Evolutionary conservation across 2,113 vertebrate genomes (phyloP), one percentile per base, ranked within the genome.

Genomic region (Mustelus asterias): DNA sequence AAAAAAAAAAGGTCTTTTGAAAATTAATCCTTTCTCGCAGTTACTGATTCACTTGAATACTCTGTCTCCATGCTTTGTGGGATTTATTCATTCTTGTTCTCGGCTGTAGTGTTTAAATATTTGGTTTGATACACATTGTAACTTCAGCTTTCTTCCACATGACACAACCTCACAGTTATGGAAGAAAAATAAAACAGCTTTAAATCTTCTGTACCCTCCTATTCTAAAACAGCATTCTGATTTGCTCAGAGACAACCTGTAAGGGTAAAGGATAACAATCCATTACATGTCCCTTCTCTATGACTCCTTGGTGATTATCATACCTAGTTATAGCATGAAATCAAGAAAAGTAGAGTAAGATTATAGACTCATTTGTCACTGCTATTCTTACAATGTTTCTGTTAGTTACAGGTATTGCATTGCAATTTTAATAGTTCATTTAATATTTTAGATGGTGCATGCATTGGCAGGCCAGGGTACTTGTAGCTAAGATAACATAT

Each of bases 401-500:
- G 69, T 95, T 95, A 95, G 94, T 72, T 95, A 95, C 94, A 95
- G 94, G 94, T 72, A 72, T 95, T 95, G 69, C 44, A 29, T 95
- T 95, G 94, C 94, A 18, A 72, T 72, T 72, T 95, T 95, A 95
- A 95, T 95, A 29, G 94, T 54, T 95, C 94, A 95, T 54, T 72
- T 72, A 72, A 95, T 95, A 95, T 72, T 95, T 95, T 72, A 76
- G 44, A 54, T 14, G 67, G 24, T 26, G 67, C 37, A 95, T 72
- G 41, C 41, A 22, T 72, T 95, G 69, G 94, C 24, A 29, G 72
- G 69, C 13, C 94, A 48, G 41, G 41, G 41, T 95, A 54, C 67
- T 33, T 95, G 67, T 72, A 72, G 69, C 67, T 95, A 95, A 95
- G 94, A 95, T 95, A 95, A 95, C 94, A 95, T 95, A 95, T 95